Base-by-base conservation (phyloP, 2,888 invertebrate genomes). In the Habrosyne pyritoides region DNA sequence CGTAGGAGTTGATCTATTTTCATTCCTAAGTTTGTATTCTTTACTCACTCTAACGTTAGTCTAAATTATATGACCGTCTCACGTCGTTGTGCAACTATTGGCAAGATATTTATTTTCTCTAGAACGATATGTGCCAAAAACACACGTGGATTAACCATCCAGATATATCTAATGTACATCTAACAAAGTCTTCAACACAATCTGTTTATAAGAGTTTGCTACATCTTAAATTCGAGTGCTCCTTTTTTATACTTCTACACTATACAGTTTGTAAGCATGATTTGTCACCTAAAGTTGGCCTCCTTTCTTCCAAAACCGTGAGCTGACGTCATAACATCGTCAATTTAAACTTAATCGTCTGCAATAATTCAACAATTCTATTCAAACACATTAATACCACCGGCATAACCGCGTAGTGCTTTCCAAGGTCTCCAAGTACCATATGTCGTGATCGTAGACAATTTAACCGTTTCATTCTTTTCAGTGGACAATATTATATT, bases 1-100 rank as follows among this genome's bases (percentile, higher is more conserved):
- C 90, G 90, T 91, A 84, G 91, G 91, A 84, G 88, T 86, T 59
- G 68, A 68, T 85, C 89, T 91, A 91, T 92, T 92, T 91, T 80
- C 67, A 84, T 77, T 77, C 64, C 73, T 75, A 67, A 76, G 82
- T 86, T 84, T 81, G 67, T 84, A 78, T 75, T 53, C 63, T 73
- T 59, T 57, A 82, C 83, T 73, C 79, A 52, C 67, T 85, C 75
- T 60, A 33, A 53, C 74, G 30, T 60, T n/a, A 33, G 21, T 48
- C 10, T 48, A 59, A 53, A 56, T 36, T 59, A 68, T 84, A 69
- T 57, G 21, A 60, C 66, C 65, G 54, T 87, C 81, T 72, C 80
- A 56, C 64, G 55, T 53, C 33, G 28, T 91, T 89, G 88, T 86
- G 91, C 79, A 92, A 92, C 77, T 77, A 89, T 91, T 92, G 91